Conservation (phyloP, 2,888 invertebrate species). For the Netelia melanura region DNA sequence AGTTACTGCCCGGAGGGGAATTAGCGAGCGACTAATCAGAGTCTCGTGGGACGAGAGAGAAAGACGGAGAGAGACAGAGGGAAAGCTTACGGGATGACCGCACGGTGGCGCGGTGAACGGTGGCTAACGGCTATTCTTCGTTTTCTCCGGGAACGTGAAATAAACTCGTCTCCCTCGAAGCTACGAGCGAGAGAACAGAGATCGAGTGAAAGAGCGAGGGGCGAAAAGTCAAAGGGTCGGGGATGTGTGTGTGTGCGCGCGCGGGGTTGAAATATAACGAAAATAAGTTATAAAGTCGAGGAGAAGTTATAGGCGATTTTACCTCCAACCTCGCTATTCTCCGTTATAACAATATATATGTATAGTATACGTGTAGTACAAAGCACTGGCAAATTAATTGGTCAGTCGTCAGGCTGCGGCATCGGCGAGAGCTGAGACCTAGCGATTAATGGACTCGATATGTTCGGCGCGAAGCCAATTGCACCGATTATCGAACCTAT, state of each 20-base stretch:
- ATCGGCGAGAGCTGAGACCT: conserved; percentile 8
- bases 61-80: conserved; percentile 18
- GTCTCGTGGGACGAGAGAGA: conserved; percentile 56
- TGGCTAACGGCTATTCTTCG: conserved; percentile 38
- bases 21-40: conserved; percentile 71
- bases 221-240: conserved; percentile 26
- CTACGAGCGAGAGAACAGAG: not conserved
- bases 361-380: not conserved
- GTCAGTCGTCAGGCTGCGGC: conserved; percentile 8
- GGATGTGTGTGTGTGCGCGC: not conserved
- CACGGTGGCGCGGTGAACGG: conserved; percentile 12
- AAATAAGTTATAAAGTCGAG: conserved; percentile 32
- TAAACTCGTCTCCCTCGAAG: conserved; percentile 32
- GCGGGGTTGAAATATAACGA: conserved; percentile 14
- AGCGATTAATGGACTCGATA: conserved; percentile 44
- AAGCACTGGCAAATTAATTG: conserved; percentile 25
- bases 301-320: conserved; percentile 43
- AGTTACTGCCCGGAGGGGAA: conserved; percentile 71
- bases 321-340: not conserved
- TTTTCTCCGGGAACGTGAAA: conserved; percentile 37
- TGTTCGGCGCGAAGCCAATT: conserved; percentile 48
- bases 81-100: conserved; percentile 45
- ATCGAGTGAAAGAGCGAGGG: not conserved
- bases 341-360: not conserved
- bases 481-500: conserved; percentile 48